Evolutionary conservation across 1,140 invertebrate species (phyloP).

Genomic region (Neodiprion lecontei): DNA sequence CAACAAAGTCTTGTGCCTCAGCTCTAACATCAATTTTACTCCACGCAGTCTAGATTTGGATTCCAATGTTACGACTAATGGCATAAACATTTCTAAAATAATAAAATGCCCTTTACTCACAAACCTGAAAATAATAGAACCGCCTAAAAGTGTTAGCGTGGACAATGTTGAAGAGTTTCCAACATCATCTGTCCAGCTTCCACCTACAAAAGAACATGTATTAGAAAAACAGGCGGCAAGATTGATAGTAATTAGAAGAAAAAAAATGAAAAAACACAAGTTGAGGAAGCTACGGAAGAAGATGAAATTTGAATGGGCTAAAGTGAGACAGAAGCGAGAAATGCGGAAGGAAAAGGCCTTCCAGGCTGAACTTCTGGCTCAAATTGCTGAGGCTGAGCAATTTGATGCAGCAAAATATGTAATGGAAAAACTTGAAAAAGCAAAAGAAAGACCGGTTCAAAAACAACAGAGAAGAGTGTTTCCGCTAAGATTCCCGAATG

Average conservation of each 20-base stretch:
- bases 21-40: not conserved
- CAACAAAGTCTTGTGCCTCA: not conserved
- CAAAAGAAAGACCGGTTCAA: constrained; percentile 60
- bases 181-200: not conserved
- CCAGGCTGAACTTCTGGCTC: constrained; percentile 71
- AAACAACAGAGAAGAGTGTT: too few relatives aligned
- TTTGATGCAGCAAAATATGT: constrained; percentile 81
- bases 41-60: not conserved
- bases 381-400: constrained; percentile 74
- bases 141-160: not conserved
- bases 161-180: not conserved
- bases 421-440: constrained; percentile 65
- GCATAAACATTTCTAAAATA: not conserved
- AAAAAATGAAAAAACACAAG: constrained; percentile 89
- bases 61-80: not conserved
- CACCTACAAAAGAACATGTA: not conserved
- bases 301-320: constrained; percentile 79
- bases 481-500: too few relatives aligned
- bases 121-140: not conserved
- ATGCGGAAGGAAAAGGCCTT: constrained; percentile 79
- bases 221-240: constrained; percentile 72
- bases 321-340: constrained; percentile 71
- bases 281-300: constrained; percentile 78
- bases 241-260: constrained; percentile 78
- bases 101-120: not conserved